Percentiles rank a stretch among this genome's conserved stretches.
phyloP scores from a whole-genome alignment of 2,113 vertebrate species.

The Syngnathoides biaculeatus region DNA sequence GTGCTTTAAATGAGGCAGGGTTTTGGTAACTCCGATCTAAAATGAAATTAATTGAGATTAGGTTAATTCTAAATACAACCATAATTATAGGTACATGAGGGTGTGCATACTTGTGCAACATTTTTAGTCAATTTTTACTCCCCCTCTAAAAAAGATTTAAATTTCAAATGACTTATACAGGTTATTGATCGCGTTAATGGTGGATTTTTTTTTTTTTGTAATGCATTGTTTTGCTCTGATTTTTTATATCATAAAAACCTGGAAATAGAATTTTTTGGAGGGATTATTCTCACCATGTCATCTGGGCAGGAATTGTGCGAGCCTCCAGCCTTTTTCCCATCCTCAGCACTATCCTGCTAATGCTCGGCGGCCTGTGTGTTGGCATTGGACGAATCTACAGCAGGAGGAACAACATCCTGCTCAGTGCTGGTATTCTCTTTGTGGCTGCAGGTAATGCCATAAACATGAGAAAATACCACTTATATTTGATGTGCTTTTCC shows the following conservation, averaged over 20 bases:
- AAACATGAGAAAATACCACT: not conserved
- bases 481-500: not conserved
- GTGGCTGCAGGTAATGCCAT: slow-evolving; percentile 86
- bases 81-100: too few species aligned
- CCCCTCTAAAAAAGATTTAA: not conserved
- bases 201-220: too few species aligned
- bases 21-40: too few species aligned
- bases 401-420: slow-evolving; percentile 90
- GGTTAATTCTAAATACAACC: too few species aligned
- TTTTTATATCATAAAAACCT: too few species aligned
- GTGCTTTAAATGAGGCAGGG: too few species aligned
- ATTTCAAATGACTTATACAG: not conserved
- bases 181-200: too few species aligned
- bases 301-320: slow-evolving; percentile 83
- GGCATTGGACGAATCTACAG: slow-evolving; percentile 89
- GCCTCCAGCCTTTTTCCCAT: slow-evolving; percentile 96
- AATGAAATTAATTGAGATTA: too few species aligned
- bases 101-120: too few species aligned
- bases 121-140: not conserved
- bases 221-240: too few species aligned
- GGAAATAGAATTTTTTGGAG: too few species aligned
- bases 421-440: slow-evolving; percentile 93
- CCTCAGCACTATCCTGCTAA: slow-evolving; percentile 87
- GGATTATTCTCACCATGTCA: not conserved
- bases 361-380: slow-evolving; percentile 91